These are phyloP conservation scores for Lagocephalus sceleratus DNA, from an alignment of 2,797 vertebrate species.

Conservation along the genomic window DNA sequence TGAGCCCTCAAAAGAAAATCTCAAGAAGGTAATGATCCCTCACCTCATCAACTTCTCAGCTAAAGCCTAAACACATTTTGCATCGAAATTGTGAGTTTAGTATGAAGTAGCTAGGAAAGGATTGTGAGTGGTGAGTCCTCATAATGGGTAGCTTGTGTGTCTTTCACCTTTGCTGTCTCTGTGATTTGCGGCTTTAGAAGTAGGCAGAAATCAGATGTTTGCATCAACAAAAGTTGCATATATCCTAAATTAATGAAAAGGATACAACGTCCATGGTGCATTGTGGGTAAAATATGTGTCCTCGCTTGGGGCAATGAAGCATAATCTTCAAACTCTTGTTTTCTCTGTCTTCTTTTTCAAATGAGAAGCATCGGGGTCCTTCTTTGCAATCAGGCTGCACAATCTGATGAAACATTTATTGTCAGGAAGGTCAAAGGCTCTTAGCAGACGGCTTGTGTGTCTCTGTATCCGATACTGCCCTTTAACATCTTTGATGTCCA, in stretches of 20 bases:
- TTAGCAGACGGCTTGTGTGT: neutral
- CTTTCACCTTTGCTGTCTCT: slow-evolving; percentile 23
- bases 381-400: neutral
- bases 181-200: slow-evolving; percentile 57
- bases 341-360: neutral
- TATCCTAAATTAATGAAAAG: slow-evolving; percentile 4
- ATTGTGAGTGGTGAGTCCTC: slow-evolving; percentile 47
- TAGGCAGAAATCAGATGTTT: neutral
- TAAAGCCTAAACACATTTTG: slow-evolving; percentile 59
- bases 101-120: slow-evolving; percentile 45
- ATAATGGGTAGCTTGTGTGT: slow-evolving; percentile 67
- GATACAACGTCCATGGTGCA: slow-evolving; percentile 37
- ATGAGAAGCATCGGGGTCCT: neutral
- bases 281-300: slow-evolving; percentile 22
- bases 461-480: slow-evolving; percentile 25
- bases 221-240: slow-evolving; percentile 33
- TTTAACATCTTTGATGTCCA: slow-evolving; percentile 40
- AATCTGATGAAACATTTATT: too few relatives aligned
- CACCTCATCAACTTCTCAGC: slow-evolving; percentile 62
- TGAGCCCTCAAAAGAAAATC: slow-evolving; percentile 68
- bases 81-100: slow-evolving; percentile 45
- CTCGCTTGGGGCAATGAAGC: slow-evolving; percentile 12
- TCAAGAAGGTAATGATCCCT: slow-evolving; percentile 62
- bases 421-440: neutral
- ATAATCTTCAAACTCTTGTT: slow-evolving; percentile 33